phyloP scores from a whole-genome alignment of 2,113 vertebrate species.

The Argyrosomus japonicus region DNA sequence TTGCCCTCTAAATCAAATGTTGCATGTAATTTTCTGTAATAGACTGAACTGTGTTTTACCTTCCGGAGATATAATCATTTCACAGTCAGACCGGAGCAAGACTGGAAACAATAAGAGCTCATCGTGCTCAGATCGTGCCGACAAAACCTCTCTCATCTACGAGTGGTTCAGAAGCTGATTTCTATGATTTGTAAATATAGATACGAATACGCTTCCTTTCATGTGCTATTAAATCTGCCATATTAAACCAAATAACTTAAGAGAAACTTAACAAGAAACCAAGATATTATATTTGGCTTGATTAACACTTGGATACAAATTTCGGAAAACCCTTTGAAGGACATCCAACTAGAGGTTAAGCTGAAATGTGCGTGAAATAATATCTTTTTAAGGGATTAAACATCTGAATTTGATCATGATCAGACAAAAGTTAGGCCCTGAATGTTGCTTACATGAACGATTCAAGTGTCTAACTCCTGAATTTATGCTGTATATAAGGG shows the following conservation, averaged over 20 bases:
- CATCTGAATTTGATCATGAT: conserved; percentile 5
- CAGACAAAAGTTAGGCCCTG: not conserved
- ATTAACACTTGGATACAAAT: conserved; percentile 16
- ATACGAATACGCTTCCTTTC: not conserved
- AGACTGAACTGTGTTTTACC: conserved; percentile 57
- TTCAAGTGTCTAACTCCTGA: not conserved
- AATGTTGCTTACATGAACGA: not conserved
- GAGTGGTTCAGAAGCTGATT: conserved; percentile 24
- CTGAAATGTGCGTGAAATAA: conserved; percentile 13
- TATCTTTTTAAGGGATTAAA: not conserved
- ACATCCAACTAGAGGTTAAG: not conserved
- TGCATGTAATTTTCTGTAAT: conserved; percentile 44
- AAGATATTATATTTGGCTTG: not conserved
- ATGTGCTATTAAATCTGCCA: conserved; percentile 5
- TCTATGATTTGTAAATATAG: not conserved
- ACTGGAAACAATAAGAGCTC: conserved; percentile 48
- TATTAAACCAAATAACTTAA: not conserved
- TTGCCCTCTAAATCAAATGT: conserved; percentile 50
- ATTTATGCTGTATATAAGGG: not conserved
- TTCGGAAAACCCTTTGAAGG: conserved; percentile 5
- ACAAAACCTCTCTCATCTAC: conserved; percentile 36
- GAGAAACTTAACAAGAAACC: conserved; percentile 9
- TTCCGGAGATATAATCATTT: conserved; percentile 62
- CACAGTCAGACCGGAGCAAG: conserved; percentile 10
- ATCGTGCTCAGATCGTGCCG: not conserved